Base-by-base conservation (phyloP, 2,888 invertebrate species). In the Ypsolopha scabrella region DNA sequence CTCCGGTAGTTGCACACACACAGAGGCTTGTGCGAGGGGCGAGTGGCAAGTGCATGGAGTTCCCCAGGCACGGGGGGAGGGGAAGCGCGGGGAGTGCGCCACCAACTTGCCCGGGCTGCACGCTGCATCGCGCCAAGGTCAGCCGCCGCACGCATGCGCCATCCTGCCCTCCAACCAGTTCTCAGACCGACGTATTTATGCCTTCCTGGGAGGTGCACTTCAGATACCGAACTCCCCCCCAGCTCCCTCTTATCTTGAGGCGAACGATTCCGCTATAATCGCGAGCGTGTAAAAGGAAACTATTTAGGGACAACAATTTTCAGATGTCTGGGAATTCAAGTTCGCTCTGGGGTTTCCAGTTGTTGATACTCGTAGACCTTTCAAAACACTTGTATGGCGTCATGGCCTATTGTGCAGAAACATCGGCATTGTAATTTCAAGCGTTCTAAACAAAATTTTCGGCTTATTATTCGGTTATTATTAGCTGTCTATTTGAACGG, bases 41-140 rank as follows among this genome's bases (percentile, higher is more conserved):
- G 34, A 14, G 14, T 33, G 14, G 46, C 33, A 13, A 36, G 47
- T 47, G 47, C 47, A 47, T 7, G 47, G 68, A 61, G 71, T 65
- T 68, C 60, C 71, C 68, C 67, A 65, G 62, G 62, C 57, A 64
- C 50, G 60, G 60, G 53, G 41, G 55, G 13, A 61, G 56, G 58
- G 60, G 56, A 56, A 56, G 62, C 58, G 58, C 58, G 57, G 56
- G 57, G 59, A 57, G 53, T 53, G 52, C 57, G 59, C 39, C 39
- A 11, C 39, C 44, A 11, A 2, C 11, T 43, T 6, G 63, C 59
- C 63, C 71, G 70, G 72, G 71, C 72, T 79, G 80, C 83, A 81
- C 78, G 81, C 75, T 83, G 85, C 83, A 83, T 24, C 76, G 77
- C 76, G 68, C 75, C 83, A 85, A 85, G 82, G 81, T 82, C 82